Evolutionary conservation across 2,113 vertebrate genomes (phyloP).

Genomic region (Craseonycteris thonglongyai): DNA sequence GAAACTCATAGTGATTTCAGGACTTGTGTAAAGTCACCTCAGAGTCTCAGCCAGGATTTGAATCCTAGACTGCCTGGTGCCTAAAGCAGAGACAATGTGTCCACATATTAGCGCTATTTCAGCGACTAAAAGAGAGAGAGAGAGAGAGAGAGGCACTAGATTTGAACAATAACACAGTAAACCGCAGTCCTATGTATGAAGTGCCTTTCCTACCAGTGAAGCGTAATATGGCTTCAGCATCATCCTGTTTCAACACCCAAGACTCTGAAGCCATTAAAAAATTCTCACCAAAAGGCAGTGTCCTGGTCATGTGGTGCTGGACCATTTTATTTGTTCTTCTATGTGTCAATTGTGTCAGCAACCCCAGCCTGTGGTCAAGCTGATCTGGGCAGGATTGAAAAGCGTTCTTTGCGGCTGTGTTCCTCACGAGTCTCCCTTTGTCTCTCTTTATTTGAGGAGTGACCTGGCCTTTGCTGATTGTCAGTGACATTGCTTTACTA

Average conservation of each 20-base stretch:
- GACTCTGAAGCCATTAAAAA: background rate
- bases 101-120: background rate
- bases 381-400: background rate
- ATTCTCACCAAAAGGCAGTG: background rate
- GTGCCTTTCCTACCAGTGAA: background rate
- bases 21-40: background rate
- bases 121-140: background rate
- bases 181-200: background rate
- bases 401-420: rapidly evolving
- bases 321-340: background rate
- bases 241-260: background rate
- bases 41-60: background rate
- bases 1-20: background rate
- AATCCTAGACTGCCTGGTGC: background rate
- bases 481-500: background rate
- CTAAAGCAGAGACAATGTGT: background rate
- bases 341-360: background rate
- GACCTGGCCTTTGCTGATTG: background rate
- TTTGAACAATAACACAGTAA: background rate
- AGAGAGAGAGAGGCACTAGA: background rate
- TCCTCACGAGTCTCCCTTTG: background rate
- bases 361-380: background rate
- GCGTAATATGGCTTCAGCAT: background rate
- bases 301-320: background rate
- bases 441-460: constrained; percentile 45